Base-by-base conservation (phyloP, 2,888 invertebrate species). In the Tipula vernalis region DNA sequence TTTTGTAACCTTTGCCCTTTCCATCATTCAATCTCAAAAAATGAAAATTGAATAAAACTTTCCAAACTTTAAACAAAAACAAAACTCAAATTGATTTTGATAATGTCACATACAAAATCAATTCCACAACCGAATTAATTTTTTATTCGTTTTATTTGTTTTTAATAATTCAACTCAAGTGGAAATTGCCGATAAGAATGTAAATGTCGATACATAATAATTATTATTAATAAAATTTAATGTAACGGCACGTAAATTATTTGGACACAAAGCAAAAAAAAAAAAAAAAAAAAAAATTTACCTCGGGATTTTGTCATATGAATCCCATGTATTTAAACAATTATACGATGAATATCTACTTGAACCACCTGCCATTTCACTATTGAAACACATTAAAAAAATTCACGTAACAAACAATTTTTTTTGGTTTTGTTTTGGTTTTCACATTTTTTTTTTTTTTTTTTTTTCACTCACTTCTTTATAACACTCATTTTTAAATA, bases 251-350 rank as follows among this genome's bases (percentile, higher is more conserved):
- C 28, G 28, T 15, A 57, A 18, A 57, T 18, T 57, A 18, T 57
- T 57, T 18, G 5, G 28, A 28, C 18, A 57, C 18, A 15, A 12
- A n/a, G n/a, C n/a, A n/a, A n/a, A n/a, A n/a, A n/a, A n/a, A n/a
- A n/a, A n/a, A n/a, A n/a, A 84, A 13, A 10, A 85, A 86, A 6
- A 6, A n/a, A 4, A 39, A 36, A 36, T 88, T 89, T 95, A 97
- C 97, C 97, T 96, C 89, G 97, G 97, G 92, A 97, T 97, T 91
- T 94, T 95, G 91, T 97, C 97, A 92, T 97, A 97, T 92, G 96
- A 97, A 92, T 97, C 97, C 97, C 96, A 97, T 91, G 96, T 96
- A 88, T 96, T 96, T 90, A 97, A 93, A 92, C 97, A 97, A 92
- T 96, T 97, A 92, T 97, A 97, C 88, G 96, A 96, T 92, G 95